Conservation (phyloP, 2,797 vertebrate genomes). For the Syngnathus rostellatus region DNA sequence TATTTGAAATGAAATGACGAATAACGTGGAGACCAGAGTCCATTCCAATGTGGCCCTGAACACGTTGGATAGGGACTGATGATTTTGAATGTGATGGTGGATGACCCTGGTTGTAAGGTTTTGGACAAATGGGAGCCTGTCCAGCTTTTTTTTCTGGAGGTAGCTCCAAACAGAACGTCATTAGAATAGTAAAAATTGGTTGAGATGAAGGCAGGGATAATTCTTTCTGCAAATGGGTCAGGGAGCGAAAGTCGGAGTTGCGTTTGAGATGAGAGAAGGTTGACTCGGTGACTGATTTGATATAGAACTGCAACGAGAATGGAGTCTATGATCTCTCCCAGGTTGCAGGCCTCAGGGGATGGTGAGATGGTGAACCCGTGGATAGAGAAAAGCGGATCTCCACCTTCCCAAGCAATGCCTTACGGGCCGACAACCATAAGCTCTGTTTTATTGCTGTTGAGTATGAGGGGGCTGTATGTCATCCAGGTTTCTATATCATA, state of each 20-base stretch:
- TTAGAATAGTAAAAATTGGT: not conserved
- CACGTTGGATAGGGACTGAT: too few species aligned
- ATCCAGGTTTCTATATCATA: constrained; percentile 4
- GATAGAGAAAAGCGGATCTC: not conserved
- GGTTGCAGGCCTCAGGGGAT: not conserved
- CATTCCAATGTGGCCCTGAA: too few species aligned
- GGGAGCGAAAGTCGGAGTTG: not conserved
- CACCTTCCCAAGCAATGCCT: not conserved
- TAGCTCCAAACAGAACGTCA: not conserved
- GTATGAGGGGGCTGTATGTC: not conserved
- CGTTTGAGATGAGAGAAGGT: not conserved
- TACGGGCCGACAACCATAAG: not conserved
- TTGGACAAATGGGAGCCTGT: too few species aligned
- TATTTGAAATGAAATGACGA: too few species aligned
- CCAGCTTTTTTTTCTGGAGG: not conserved
- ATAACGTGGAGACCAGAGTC: too few species aligned
- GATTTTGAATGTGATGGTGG: too few species aligned
- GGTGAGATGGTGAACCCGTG: not conserved
- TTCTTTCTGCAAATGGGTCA: not conserved
- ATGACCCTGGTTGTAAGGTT: too few species aligned
- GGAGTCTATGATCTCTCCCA: not conserved
- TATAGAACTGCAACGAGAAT: not conserved
- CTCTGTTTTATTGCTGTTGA: constrained; percentile 2
- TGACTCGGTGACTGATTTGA: not conserved
- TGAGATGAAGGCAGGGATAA: not conserved